Percentiles rank a stretch among this genome's conserved stretches.
These are phyloP conservation scores for Cacatua alba DNA, from an alignment of 2,113 vertebrate species.

Conservation along the genomic window DNA sequence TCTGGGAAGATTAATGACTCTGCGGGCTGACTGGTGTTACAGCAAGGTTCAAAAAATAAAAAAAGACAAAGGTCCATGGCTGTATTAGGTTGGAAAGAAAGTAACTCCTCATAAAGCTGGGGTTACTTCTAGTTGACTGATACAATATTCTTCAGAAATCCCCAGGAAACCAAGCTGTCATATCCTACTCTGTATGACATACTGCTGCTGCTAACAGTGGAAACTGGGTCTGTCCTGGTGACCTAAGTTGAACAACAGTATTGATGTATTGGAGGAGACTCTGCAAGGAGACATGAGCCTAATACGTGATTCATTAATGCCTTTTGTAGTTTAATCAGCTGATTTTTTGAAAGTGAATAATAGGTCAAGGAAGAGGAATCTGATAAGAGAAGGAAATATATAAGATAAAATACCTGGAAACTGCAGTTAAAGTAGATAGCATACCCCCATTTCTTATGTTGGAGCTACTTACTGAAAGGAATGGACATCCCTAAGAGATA, in stretches of 20 bases:
- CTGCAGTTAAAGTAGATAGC: neutral
- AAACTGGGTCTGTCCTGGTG: neutral
- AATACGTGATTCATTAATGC: neutral
- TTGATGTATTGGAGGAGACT: neutral
- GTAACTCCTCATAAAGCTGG: neutral
- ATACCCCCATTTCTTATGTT: neutral
- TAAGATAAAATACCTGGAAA: neutral
- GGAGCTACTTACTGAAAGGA: neutral
- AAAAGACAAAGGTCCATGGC: accelerated
- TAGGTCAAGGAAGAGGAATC: neutral
- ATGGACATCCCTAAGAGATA: neutral
- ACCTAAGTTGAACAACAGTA: neutral
- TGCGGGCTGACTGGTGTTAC: neutral
- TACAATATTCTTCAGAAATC: neutral
- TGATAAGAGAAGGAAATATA: neutral
- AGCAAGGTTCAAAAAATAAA: neutral
- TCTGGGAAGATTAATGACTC: neutral
- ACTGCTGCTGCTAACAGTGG: neutral
- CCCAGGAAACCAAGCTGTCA: neutral
- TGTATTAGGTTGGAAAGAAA: neutral
- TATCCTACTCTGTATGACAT: neutral
- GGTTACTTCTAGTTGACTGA: neutral
- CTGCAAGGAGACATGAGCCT: neutral
- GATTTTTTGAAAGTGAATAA: neutral
- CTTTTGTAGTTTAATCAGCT: neutral